Evolutionary conservation across 2,113 vertebrate genomes (phyloP).

Genomic region (Upupa epops): DNA sequence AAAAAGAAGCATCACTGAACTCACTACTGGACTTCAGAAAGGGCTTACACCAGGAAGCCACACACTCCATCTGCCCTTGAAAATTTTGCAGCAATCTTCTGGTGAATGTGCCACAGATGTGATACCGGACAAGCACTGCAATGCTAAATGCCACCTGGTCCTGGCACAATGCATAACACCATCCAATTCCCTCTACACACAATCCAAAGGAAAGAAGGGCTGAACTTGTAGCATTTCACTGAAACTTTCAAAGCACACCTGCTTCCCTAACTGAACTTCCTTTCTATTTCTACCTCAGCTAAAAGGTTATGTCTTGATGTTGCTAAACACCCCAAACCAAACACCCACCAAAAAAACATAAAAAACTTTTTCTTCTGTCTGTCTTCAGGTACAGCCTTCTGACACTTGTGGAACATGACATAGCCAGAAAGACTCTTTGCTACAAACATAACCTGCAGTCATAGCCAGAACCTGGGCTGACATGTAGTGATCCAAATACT

Average conservation of each 20-base stretch:
- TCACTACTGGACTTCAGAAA: neutral
- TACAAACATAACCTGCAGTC: constrained; percentile 36
- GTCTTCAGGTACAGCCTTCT: neutral
- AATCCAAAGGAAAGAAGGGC: neutral
- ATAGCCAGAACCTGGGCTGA: constrained; percentile 9
- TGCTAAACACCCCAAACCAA: neutral
- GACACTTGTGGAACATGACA: neutral
- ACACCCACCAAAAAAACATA: neutral
- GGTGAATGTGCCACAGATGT: accelerated
- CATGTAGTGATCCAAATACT: neutral
- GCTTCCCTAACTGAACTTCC: neutral
- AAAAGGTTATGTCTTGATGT: neutral
- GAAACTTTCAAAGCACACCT: neutral
- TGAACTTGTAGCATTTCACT: neutral
- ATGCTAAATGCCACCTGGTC: neutral
- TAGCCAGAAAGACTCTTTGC: neutral
- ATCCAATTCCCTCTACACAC: neutral
- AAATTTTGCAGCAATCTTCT: neutral
- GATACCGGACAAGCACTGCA: accelerated
- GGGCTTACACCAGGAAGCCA: neutral
- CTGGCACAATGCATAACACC: accelerated
- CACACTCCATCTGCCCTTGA: neutral
- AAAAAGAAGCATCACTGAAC: neutral
- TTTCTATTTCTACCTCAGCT: neutral
- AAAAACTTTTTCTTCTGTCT: neutral